Evolutionary conservation across 2,113 vertebrate species (phyloP).

Genomic region (Dipodomys ordii): DNA sequence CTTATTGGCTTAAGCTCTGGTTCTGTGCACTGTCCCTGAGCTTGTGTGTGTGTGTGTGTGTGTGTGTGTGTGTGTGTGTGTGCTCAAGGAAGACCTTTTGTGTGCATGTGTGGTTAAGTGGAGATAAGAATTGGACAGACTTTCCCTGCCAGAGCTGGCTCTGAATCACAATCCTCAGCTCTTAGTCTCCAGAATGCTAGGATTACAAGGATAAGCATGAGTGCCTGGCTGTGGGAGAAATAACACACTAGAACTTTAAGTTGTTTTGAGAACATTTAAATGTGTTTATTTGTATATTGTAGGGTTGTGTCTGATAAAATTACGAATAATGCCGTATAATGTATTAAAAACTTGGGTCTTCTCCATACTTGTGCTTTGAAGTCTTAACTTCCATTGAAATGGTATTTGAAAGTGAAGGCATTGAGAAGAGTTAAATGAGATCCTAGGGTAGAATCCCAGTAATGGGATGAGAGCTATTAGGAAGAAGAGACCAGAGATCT

Average conservation of each 20-base stretch:
- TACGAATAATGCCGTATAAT: neutral
- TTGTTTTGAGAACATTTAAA: conserved; percentile 24
- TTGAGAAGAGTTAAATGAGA: neutral
- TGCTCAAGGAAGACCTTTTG: too few species aligned
- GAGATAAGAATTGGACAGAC: too few species aligned
- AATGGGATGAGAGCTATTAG: neutral
- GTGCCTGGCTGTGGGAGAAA: conserved; percentile 24
- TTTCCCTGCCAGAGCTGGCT: too few species aligned
- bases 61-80: too few species aligned
- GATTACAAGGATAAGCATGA: too few species aligned
- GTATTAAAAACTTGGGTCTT: neutral
- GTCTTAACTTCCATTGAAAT: neutral
- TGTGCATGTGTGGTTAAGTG: too few species aligned
- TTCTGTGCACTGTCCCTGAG: too few species aligned
- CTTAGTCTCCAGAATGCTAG: too few species aligned
- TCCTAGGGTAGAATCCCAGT: neutral
- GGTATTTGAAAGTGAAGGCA: neutral
- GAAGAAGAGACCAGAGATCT: neutral
- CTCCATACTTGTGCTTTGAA: neutral
- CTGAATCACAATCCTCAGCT: too few species aligned
- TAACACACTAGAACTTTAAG: conserved; percentile 30
- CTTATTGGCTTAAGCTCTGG: too few species aligned
- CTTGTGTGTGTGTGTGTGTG: too few species aligned
- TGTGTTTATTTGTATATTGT: conserved; percentile 38
- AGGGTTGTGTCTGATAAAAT: conserved; percentile 9